Base-by-base conservation (phyloP, 1,140 invertebrate species). In the Cephus cinctus region DNA sequence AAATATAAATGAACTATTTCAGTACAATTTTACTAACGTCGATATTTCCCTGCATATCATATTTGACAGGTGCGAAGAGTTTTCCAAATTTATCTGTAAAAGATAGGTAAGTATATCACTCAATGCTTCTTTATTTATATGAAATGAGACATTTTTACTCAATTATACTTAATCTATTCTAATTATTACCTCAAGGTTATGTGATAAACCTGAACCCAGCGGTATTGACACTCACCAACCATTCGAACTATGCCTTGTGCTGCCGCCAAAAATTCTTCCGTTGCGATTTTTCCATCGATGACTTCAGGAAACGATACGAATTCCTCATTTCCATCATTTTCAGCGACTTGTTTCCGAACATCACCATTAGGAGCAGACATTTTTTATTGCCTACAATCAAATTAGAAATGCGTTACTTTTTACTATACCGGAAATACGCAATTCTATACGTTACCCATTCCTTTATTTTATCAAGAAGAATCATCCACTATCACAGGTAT, bases 21-120 rank as follows among this genome's bases (percentile, higher is more conserved):
- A n/a, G n/a, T n/a, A n/a, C 3, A 18, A 48, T 36, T 47, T 20
- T 49, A 72, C 77, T 81, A 79, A 88, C 87, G 61, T 83, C 79
- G 58, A 89, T 82, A 69, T 88, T 89, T 58, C 81, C 82, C 68
- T 83, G 80, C 79, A 90, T 86, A 59, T 89, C 87, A 72, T 81
- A 81, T 61, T 83, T 85, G 15, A 89, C 80, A 9, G 86, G 83
- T 30, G 81, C 77, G 65, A 89, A 89, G 3, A 85, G 68, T 72
- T 82, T 87, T 47, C 87, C 87, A 65, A 88, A 82, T 63, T 80
- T 79, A 61, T 87, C 87, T 89, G n/a, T n/a, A 72, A 54, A 81
- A 80, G 44, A 58, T 45, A n/a, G 18, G 34, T n/a, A 47, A 43
- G 20, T 42, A 36, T 5, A 35, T 36, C 20, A 51, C 42, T 47